A percentile compares a stretch with the other conserved stretches of the same genome.
These are phyloP conservation scores for Calameuta filiformis DNA, from an alignment of 2,888 invertebrate species.

Conservation along the genomic window DNA sequence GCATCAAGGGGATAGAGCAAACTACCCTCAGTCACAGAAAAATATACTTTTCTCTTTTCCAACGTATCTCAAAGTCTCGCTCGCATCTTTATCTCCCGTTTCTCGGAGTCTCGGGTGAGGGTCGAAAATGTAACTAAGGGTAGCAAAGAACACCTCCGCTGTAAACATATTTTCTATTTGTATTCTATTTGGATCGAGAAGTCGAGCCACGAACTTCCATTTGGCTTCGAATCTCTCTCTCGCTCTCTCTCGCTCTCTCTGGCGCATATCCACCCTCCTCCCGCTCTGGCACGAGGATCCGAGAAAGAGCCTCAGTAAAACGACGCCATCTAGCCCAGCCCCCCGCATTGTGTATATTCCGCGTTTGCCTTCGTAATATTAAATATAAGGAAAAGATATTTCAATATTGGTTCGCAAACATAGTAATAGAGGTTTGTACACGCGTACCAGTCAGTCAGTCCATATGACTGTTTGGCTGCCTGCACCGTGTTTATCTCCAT, in stretches of 20 bases:
- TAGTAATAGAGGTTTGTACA: slow-evolving; percentile 24
- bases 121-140: not conserved
- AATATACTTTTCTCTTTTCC: too few relatives aligned
- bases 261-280: slow-evolving; percentile 16
- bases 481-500: not conserved
- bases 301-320: not conserved
- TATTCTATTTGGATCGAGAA: slow-evolving; percentile 54
- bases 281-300: not conserved
- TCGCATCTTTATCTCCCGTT: not conserved
- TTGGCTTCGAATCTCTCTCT: not conserved
- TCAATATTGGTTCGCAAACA: slow-evolving; percentile 51
- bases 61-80: not conserved
- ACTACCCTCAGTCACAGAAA: too few relatives aligned
- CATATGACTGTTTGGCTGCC: not conserved
- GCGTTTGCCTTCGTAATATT: slow-evolving; percentile 43
- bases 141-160: slow-evolving; percentile 26
- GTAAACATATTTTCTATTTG: slow-evolving; percentile 60
- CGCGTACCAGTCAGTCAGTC: not conserved
- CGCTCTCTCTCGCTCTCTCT: not conserved
- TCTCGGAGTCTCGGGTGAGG: not conserved
- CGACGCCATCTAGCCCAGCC: not conserved
- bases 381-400: slow-evolving; percentile 52
- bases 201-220: slow-evolving; percentile 20
- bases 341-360: slow-evolving; percentile 26
- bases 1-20: not conserved